Conservation (phyloP, 2,113 vertebrate species). For the Labrus mixtus region DNA sequence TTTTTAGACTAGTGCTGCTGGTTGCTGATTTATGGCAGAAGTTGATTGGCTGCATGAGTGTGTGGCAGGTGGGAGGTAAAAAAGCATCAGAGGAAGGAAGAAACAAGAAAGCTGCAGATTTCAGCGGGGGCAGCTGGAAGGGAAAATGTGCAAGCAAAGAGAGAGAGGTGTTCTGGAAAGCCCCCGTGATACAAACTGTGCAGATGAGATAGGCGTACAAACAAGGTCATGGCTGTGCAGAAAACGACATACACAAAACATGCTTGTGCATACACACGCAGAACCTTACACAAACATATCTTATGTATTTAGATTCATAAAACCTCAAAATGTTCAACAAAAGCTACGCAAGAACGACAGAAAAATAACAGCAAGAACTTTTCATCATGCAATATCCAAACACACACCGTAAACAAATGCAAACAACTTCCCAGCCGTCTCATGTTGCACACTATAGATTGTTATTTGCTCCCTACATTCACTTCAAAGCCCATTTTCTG, state of each 20-base stretch:
- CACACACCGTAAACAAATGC: constrained; percentile 56
- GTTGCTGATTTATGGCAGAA: constrained; percentile 30
- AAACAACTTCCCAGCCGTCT: constrained; percentile 49
- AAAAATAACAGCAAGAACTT: constrained; percentile 55
- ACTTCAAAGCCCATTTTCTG: not conserved
- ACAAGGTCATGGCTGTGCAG: constrained; percentile 17
- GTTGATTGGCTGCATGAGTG: constrained; percentile 46
- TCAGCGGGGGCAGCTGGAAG: constrained; percentile 35
- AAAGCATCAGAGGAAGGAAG: constrained; percentile 21
- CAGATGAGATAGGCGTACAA: constrained; percentile 15
- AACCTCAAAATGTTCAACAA: constrained; percentile 75
- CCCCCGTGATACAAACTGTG: constrained; percentile 48
- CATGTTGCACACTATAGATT: constrained; percentile 43
- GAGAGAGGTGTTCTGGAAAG: constrained; percentile 56
- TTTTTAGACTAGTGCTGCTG: constrained; percentile 16
- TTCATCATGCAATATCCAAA: constrained; percentile 65
- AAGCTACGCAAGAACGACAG: constrained; percentile 58
- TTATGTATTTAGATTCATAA: constrained; percentile 72
- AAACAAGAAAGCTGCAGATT: constrained; percentile 23
- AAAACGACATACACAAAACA: constrained; percentile 55
- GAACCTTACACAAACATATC: constrained; percentile 69
- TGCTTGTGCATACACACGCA: constrained; percentile 53
- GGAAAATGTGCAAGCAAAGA: constrained; percentile 41
- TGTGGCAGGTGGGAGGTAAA: constrained; percentile 56
- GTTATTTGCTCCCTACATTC: constrained; percentile 12